phyloP scores from a whole-genome alignment of 2,888 invertebrate genomes.

The Agelastica alni region DNA sequence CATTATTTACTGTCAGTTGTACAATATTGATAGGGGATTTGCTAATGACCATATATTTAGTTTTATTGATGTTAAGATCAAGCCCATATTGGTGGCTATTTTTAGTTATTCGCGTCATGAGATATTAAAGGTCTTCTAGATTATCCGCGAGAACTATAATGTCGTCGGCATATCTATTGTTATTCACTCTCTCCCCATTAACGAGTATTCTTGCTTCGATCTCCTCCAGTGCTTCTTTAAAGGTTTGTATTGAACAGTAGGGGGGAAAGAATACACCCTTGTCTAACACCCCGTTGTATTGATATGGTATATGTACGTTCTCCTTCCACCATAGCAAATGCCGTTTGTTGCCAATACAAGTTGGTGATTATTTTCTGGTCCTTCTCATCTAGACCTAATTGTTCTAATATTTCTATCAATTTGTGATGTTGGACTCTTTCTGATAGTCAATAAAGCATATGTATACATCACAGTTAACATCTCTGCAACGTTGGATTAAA shows the following conservation, averaged over 20 bases:
- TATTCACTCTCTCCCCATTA: not conserved
- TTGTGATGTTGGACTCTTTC: no score
- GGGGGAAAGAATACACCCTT: not conserved
- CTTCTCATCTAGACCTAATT: not conserved
- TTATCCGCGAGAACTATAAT: not conserved
- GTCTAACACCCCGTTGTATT: not conserved
- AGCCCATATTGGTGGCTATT: no score
- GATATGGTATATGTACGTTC: no score
- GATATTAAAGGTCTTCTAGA: not conserved
- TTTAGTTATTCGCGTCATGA: no score
- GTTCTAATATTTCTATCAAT: not conserved
- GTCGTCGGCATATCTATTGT: not conserved
- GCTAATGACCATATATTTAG: no score
- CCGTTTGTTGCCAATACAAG: not conserved
- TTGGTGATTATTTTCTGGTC: not conserved
- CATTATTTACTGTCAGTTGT: no score
- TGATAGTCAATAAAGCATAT: no score
- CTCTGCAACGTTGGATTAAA: no score
- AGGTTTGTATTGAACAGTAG: not conserved
- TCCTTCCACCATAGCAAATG: no score
- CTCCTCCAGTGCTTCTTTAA: not conserved
- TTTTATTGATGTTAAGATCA: no score
- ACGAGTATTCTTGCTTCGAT: not conserved
- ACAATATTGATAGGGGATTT: no score
- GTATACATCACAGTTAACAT: no score